These are phyloP conservation scores for Scaptomyza caliginosa DNA, from an alignment of 2,888 invertebrate species.

Conservation along the genomic window DNA sequence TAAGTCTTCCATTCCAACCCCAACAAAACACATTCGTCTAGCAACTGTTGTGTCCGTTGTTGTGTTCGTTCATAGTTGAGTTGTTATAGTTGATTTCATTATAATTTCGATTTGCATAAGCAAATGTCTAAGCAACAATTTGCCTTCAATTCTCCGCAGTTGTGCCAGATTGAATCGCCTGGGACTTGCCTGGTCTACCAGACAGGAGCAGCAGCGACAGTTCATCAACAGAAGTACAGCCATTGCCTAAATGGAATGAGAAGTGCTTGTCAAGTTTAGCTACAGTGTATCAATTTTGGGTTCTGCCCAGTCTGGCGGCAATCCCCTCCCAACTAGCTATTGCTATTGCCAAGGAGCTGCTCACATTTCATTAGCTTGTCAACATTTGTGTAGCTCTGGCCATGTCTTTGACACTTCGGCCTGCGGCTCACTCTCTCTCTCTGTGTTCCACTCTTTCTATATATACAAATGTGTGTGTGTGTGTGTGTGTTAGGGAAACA, in stretches of 20 bases:
- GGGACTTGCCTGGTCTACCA: constrained; percentile 65
- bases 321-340: not conserved
- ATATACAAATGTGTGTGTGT: not conserved
- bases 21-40: constrained; percentile 1
- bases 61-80: constrained; percentile 19
- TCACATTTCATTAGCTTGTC: constrained; percentile 80
- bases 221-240: constrained; percentile 27
- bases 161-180: constrained; percentile 41
- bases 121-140: constrained; percentile 74
- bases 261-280: constrained; percentile 32
- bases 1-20: not conserved
- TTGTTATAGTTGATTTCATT: constrained; percentile 75
- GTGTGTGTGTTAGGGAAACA: constrained; percentile 7
- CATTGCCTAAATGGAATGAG: constrained; percentile 1
- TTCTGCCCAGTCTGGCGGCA: constrained; percentile 4
- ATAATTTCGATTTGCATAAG: constrained; percentile 80
- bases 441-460: not conserved
- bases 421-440: constrained; percentile 50
- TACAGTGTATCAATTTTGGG: constrained; percentile 74
- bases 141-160: constrained; percentile 4
- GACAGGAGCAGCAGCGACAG: constrained; percentile 39
- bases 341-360: constrained; percentile 53
- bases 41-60: constrained; percentile 5
- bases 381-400: constrained; percentile 71
- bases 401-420: constrained; percentile 79